Evolutionary conservation across 1,140 invertebrate genomes (phyloP).

Genomic region (Drosophila teissieri): DNA sequence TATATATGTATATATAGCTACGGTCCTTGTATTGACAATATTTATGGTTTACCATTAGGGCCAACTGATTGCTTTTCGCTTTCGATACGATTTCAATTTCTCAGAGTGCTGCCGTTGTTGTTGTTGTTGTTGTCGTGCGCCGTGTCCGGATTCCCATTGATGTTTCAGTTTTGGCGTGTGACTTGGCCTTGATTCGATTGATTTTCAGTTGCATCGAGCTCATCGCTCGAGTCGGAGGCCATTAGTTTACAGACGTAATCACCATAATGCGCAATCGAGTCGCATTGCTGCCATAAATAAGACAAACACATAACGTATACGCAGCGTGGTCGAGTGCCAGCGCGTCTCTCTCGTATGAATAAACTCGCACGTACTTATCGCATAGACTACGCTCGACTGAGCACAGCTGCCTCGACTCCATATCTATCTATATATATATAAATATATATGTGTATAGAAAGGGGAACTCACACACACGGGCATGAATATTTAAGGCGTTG

Average conservation of each 20-base stretch:
- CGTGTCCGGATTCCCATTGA: conserved; percentile 9
- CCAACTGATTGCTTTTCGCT: conserved; percentile 81
- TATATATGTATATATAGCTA: neutral
- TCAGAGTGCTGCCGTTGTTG: conserved; percentile 14
- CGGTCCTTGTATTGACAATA: conserved; percentile 66
- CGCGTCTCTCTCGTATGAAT: conserved; percentile 70
- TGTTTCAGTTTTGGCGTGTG: conserved; percentile 34
- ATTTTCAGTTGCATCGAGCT: conserved; percentile 17
- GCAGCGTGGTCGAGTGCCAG: conserved; percentile 54
- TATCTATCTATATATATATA: conserved; percentile 4
- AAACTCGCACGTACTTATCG: conserved; percentile 81
- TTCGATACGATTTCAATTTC: conserved; percentile 75
- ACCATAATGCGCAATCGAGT: conserved; percentile 73
- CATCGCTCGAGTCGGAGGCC: conserved; percentile 49
- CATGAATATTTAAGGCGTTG: conserved; percentile 79
- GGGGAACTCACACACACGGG: conserved; percentile 20
- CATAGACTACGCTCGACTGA: conserved; percentile 79
- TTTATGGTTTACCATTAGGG: conserved; percentile 80
- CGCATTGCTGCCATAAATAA: conserved; percentile 76
- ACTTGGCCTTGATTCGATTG: conserved; percentile 61
- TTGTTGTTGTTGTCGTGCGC: conserved; percentile 13
- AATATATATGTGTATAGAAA: neutral
- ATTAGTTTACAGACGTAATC: conserved; percentile 77
- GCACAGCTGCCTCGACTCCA: conserved; percentile 68
- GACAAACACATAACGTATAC: conserved; percentile 78